A percentile compares a stretch with the other conserved stretches of the same genome.
These are phyloP conservation scores for Parapristionchus giblindavisi DNA, from an alignment of 2,888 invertebrate genomes.

Conservation along the genomic window DNA sequence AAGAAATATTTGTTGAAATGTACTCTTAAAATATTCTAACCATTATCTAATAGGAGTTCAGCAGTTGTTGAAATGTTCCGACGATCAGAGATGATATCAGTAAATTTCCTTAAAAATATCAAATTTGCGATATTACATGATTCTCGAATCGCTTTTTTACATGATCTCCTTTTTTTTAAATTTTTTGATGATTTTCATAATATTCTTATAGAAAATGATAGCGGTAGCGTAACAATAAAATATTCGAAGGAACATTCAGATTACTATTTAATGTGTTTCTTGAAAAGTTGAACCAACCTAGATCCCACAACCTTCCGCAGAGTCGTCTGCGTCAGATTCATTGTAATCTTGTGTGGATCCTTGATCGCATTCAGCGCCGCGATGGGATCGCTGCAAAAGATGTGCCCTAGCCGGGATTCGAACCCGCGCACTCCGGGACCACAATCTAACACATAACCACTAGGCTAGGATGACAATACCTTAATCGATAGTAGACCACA, in stretches of 20 bases:
- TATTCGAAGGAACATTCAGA: too few species aligned
- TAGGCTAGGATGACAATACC: constrained; percentile 29
- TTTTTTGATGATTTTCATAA: too few species aligned
- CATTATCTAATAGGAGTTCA: not conserved
- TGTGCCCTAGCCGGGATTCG: not conserved
- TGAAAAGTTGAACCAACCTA: constrained; percentile 33
- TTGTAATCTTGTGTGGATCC: constrained; percentile 69
- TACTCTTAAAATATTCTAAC: not conserved
- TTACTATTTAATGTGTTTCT: too few species aligned
- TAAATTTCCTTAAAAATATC: too few species aligned
- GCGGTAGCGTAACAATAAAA: too few species aligned
- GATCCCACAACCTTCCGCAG: constrained; percentile 63
- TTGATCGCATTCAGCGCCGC: constrained; percentile 64
- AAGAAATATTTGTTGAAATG: not conserved
- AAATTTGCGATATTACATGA: too few species aligned
- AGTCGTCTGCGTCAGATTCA: constrained; percentile 69
- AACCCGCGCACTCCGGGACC: not conserved
- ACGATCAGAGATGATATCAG: constrained; percentile 16
- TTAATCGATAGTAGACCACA: constrained; percentile 62
- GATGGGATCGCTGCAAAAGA: constrained; percentile 58
- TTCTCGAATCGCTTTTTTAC: too few species aligned
- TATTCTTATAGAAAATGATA: too few species aligned
- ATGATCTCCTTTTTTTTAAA: too few species aligned
- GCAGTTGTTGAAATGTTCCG: not conserved
- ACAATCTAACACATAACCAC: not conserved